phyloP scores from a whole-genome alignment of 2,113 vertebrate species.

The Alectura lathami region DNA sequence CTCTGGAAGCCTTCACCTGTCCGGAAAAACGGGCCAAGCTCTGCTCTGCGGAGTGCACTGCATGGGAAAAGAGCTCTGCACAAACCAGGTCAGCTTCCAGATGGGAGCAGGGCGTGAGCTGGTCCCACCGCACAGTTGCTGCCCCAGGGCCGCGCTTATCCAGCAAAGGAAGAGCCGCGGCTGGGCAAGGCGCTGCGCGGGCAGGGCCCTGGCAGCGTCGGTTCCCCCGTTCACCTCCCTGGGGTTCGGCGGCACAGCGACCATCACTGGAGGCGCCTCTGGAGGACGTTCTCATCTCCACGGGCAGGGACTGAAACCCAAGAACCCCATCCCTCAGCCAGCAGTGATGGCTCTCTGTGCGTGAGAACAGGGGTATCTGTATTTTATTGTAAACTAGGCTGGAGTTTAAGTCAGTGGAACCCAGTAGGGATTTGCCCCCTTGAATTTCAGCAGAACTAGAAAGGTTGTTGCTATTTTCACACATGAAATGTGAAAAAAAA shows the following conservation, averaged over 20 bases:
- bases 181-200: no score
- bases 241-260: neutral
- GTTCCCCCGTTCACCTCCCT: neutral
- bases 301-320: neutral
- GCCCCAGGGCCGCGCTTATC: neutral
- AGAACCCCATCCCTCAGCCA: neutral
- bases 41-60: neutral
- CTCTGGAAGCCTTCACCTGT: neutral
- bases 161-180: neutral
- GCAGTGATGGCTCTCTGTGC: neutral
- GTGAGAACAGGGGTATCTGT: neutral
- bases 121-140: neutral
- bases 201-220: rapidly evolving
- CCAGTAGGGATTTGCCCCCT: constrained; percentile 21
- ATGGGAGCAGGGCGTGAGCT: neutral
- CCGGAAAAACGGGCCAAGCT: neutral
- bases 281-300: neutral
- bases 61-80: neutral
- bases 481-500: constrained; percentile 93
- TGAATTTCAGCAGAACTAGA: constrained; percentile 35
- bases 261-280: neutral
- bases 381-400: neutral
- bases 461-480: constrained; percentile 70
- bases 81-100: neutral
- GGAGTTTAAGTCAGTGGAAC: neutral